Base-by-base conservation (phyloP, 2,888 invertebrate species). In the Aporophyla lueneburgensis region DNA sequence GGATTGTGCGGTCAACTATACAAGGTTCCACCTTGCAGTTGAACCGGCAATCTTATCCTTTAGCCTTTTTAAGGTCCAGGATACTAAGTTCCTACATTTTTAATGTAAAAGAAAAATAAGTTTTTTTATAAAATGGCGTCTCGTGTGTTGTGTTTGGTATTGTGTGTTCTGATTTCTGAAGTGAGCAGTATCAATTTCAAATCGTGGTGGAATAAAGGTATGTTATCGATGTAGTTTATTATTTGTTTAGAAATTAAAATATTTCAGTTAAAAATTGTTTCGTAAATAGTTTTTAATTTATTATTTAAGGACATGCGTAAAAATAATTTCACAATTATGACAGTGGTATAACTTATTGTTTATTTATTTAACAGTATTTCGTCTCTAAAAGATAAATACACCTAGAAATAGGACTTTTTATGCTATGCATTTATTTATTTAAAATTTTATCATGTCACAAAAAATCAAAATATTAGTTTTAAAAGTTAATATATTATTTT, bases 1-100 rank as follows among this genome's bases (percentile, higher is more conserved):
- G 62, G 88, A 54, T 86, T 86, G 88, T 70, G 63, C 87, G 89
- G 89, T 76, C 88, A 89, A 89, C 87, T 88, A 76, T 76, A 85
- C 85, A 79, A 86, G 88, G 88, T 40, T 0, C 0, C 16, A 24
- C 86, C 85, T 89, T 83, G 87, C 72, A 80, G 87, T 88, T 88
- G 88, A 59, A 63, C 88, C 87, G 76, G 58, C 74, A 73, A 79
- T 85, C 80, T 68, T 1, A 71, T 89, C 88, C 88, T 85, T 78
- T 69, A 86, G 40, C 69, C 88, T 88, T 73, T 80, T 0, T 69
- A 53, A 80, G 74, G 77, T 71, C 74, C 81, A 84, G 88, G 88
- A 88, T 88, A 71, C 1, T 59, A 21, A 76, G 84, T 89, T 89
- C 89, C 88, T 82, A 79, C n/a, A 58, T 71, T 66, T 67, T 40